Base-by-base conservation (phyloP, 2,888 invertebrate genomes). In the Allygus modestus region DNA sequence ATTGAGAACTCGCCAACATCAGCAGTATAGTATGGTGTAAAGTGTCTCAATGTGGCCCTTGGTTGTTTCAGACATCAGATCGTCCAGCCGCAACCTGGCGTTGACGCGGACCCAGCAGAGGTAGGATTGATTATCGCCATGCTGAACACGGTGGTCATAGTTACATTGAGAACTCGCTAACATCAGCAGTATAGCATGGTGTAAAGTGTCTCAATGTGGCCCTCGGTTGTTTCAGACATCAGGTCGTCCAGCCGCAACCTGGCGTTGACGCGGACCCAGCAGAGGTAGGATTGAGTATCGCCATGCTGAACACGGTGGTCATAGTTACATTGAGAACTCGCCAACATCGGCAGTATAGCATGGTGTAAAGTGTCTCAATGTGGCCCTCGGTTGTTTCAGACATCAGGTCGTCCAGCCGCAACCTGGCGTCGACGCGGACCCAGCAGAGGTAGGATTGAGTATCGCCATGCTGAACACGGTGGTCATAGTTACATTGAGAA, bases 11-110 rank as follows among this genome's bases (percentile, higher is more conserved):
- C n/a, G n/a, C n/a, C n/a, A n/a, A n/a, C n/a, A n/a, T n/a, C n/a
- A n/a, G n/a, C n/a, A n/a, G n/a, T n/a, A n/a, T n/a, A 0, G 93
- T 93, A 9, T 94, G 4, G 37, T 37, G 37, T 37, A 37, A 7
- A 37, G 4, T 37, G 11, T 11, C 37, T 37, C 11, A 11, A 37
- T 37, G n/a, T n/a, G n/a, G 4, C 11, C 37, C 37, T 37, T 37
- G n/a, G 54, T 54, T 65, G 17, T n/a, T n/a, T n/a, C 73, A 73
- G 73, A 31, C 37, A 73, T 73, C 15, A 15, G 73, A 7, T 31
- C 73, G 73, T 73, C 73, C 17, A 73, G 73, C 41, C 15, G 73
- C 28, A 73, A 73, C 37, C 33, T 73, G 15, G 73, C 73, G n/a
- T 73, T 33, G 33, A 73, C 73, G 1, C 33, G 73, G 2, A 92